These are phyloP conservation scores for Orestias chungarensis DNA, from an alignment of 2,797 vertebrate genomes.

Conservation along the genomic window DNA sequence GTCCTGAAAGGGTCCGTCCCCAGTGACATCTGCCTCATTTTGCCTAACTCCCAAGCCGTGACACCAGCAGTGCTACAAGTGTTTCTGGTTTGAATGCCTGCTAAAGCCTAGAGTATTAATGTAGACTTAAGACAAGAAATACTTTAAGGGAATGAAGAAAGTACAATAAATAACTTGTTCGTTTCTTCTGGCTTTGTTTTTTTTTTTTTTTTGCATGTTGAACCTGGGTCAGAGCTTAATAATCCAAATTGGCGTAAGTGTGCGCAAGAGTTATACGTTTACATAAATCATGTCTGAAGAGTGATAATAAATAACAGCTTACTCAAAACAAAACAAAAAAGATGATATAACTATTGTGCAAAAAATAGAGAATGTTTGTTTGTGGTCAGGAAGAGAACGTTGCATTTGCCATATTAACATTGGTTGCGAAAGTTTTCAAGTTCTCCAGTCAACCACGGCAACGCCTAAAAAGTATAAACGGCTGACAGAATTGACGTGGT, in stretches of 20 bases:
- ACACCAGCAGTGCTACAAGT: too few species aligned
- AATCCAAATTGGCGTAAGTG: neutral
- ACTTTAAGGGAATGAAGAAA: too few species aligned
- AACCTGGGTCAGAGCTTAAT: neutral
- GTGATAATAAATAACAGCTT: neutral
- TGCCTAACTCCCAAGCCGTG: too few species aligned
- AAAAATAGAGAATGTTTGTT: too few species aligned
- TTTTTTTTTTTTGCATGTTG: too few species aligned
- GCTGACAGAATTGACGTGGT: neutral
- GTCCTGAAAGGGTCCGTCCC: too few species aligned
- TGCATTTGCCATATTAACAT: neutral
- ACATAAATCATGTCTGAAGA: neutral
- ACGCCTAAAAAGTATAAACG: neutral
- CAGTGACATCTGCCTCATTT: too few species aligned
- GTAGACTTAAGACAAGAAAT: too few species aligned
- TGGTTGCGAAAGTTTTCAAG: neutral
- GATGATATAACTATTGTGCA: neutral
- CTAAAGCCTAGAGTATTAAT: too few species aligned
- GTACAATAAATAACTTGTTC: too few species aligned
- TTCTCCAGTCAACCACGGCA: neutral
- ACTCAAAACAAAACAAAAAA: neutral
- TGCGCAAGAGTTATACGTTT: neutral
- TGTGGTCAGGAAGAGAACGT: neutral
- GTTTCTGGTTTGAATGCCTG: neutral
- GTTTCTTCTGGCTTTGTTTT: too few species aligned